Conservation (phyloP, 2,797 vertebrate species). For the Pempheris klunzingeri region DNA sequence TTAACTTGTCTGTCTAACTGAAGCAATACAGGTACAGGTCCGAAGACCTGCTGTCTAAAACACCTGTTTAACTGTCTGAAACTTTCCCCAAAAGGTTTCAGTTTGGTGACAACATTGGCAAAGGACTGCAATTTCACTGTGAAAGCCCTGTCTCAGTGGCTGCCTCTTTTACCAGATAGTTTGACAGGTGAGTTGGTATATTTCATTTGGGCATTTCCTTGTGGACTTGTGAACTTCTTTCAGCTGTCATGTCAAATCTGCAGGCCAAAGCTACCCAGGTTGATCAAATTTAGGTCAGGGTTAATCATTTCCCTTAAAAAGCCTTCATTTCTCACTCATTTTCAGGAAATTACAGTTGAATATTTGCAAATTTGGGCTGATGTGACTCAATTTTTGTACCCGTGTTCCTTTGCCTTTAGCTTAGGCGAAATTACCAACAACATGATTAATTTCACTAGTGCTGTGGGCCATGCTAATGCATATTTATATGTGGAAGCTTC, state of each 20-base stretch:
- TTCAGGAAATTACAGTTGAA: neutral
- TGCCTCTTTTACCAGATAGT: neutral
- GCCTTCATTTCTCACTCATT: neutral
- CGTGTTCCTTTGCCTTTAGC: constrained; percentile 19
- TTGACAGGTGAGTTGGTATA: constrained; percentile 22
- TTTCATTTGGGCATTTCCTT: constrained; percentile 21
- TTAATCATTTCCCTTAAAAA: constrained; percentile 7
- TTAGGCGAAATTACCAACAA: constrained; percentile 16
- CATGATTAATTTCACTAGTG: constrained; percentile 32
- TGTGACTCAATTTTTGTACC: neutral
- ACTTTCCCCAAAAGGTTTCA: constrained; percentile 22
- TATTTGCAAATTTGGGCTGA: neutral
- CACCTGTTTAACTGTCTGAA: constrained; percentile 20
- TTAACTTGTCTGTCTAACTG: neutral
- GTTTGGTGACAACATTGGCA: constrained; percentile 1
- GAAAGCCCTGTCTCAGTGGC: constrained; percentile 26
- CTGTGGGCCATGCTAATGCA: constrained; percentile 31
- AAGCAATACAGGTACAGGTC: constrained; percentile 5
- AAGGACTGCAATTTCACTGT: constrained; percentile 21
- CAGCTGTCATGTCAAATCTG: constrained; percentile 12
- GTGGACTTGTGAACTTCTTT: constrained; percentile 19
- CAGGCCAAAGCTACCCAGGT: neutral
- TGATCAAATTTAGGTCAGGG: constrained; percentile 1
- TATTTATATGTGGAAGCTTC: constrained; percentile 50
- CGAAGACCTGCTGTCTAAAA: constrained; percentile 19